Conservation (phyloP, 2,797 vertebrate species). For the Chrysocyon brachyurus region DNA sequence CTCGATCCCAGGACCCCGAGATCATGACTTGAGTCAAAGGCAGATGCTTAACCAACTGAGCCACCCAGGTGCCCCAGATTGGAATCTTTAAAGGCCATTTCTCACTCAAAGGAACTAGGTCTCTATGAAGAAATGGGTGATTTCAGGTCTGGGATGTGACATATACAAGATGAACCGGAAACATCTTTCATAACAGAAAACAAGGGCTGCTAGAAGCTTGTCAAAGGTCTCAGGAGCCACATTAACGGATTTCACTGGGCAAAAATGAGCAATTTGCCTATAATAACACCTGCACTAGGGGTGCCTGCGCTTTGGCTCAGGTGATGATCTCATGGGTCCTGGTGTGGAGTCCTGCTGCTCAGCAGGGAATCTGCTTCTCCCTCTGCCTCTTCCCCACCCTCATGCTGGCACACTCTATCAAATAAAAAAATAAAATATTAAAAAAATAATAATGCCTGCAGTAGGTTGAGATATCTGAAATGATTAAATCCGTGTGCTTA, state of each 20-base stretch:
- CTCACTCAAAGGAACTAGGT: background rate
- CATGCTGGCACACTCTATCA: no score
- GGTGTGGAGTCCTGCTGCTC: background rate
- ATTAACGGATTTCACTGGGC: background rate
- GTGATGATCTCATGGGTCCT: background rate
- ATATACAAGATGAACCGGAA: background rate
- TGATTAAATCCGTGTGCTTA: background rate
- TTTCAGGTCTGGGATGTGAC: background rate
- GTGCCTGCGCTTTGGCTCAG: background rate
- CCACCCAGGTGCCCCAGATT: no score
- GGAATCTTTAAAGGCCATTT: background rate
- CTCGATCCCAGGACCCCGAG: no score
- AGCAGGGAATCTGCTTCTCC: background rate
- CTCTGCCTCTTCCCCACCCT: background rate
- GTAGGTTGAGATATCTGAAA: background rate
- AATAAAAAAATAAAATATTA: no score
- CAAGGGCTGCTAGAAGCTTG: no score
- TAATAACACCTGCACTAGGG: background rate
- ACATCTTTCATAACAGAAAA: background rate
- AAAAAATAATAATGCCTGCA: background rate
- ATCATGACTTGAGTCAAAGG: no score
- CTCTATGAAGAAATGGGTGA: background rate
- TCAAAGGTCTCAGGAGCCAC: background rate
- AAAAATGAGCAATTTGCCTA: background rate
- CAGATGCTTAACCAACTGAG: no score